Percentiles rank a stretch among this genome's conserved stretches.
Conservation (phyloP, 2,888 invertebrate genomes). For the Rotaria macrura region DNA sequence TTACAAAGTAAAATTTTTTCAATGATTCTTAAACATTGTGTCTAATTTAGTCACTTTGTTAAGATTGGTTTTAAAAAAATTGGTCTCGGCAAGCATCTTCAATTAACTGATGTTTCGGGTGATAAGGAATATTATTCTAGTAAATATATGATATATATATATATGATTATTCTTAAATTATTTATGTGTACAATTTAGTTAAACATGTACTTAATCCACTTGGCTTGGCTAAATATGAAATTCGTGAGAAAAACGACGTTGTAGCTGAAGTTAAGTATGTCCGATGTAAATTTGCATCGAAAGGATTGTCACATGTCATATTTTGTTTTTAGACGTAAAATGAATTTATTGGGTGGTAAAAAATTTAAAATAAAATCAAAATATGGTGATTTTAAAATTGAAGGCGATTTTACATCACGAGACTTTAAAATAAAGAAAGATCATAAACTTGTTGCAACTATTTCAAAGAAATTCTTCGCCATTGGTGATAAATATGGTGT, state of each 20-base stretch:
- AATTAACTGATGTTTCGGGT: background rate
- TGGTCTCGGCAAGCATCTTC: background rate
- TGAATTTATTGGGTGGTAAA: background rate
- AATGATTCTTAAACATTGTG: background rate
- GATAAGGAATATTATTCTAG: background rate
- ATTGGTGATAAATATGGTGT: background rate
- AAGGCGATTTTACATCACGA: background rate
- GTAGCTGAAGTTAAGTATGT: background rate
- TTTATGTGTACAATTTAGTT: background rate
- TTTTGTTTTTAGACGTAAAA: background rate
- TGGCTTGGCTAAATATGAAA: conserved; percentile 16
- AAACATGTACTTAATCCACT: conserved; percentile 14
- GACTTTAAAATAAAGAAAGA: conserved; percentile 15
- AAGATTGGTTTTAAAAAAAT: background rate
- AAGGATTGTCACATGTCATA: background rate
- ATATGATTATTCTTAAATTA: background rate
- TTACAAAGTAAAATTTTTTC: background rate
- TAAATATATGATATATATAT: background rate
- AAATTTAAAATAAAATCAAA: background rate
- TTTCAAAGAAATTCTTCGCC: conserved; percentile 4
- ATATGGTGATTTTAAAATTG: background rate
- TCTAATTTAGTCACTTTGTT: background rate
- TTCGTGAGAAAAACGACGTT: background rate
- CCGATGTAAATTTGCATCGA: too few relatives aligned
- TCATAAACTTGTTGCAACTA: background rate